Base-by-base conservation (phyloP, 2,888 invertebrate species). In the Axea sp. region DNA sequence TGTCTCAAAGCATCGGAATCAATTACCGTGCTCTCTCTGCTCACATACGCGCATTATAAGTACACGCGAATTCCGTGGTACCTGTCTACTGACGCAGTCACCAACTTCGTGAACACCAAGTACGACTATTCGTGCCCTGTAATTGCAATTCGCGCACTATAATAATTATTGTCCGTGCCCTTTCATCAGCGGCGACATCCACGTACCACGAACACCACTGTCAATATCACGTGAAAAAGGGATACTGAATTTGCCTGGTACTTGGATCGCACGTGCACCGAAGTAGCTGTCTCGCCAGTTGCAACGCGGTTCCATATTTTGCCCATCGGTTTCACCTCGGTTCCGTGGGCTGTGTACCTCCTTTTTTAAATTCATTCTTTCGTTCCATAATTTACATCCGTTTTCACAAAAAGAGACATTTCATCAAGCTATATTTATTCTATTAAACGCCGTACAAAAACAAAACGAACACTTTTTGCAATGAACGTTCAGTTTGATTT, bases 121-220 rank as follows among this genome's bases (percentile, higher is more conserved):
- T 79, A 77, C 78, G 71, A 76, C 65, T 76, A 75, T 73, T 22
- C 37, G 47, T 82, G 83, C 86, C 86, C 86, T 87, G 85, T 87
- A 87, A 87, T 87, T 82, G 84, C 73, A 83, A 84, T 81, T 87
- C 84, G 86, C 83, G 84, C 81, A 80, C 86, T 84, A 85, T 84
- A 85, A 86, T 87, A 87, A 87, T 87, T 86, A 83, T 83, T 84
- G 79, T 77, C 80, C 79, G 78, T 64, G 82, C 81, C 80, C 86
- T 87, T 84, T 87, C 86, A 87, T 87, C 87, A 87, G 82, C 81
- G 84, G 81, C 82, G 81, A 84, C 83, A 83, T 84, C 82, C 77
- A n/a, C 77, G 78, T 72, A 73, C 73, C 53, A 68, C 57, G 30
- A 60, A 71, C 67, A 75, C 65, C 53, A 31, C 45, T 65, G 51